Conservation (phyloP, 2,888 invertebrate genomes). For the Invenusta paracnida region DNA sequence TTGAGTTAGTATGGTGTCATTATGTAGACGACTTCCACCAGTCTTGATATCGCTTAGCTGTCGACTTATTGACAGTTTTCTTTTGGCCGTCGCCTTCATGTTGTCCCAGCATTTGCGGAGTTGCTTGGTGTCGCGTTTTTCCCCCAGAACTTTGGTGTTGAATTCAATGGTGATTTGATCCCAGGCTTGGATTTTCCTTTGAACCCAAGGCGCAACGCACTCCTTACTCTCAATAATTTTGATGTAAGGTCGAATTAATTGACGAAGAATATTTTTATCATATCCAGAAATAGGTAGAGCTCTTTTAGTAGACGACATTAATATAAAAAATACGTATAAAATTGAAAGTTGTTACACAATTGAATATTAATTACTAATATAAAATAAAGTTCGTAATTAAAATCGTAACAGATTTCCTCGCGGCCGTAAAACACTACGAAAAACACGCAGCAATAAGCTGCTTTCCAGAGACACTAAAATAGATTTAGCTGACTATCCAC, state of each 20-base stretch:
- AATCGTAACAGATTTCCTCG: too few relatives aligned
- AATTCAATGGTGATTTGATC: not conserved
- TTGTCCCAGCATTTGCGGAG: conserved; percentile 37
- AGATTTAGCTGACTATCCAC: too few relatives aligned
- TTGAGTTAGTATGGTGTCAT: not conserved
- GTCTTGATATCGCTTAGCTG: not conserved
- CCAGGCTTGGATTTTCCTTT: not conserved
- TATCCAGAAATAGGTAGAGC: not conserved
- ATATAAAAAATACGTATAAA: not conserved
- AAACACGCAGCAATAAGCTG: too few relatives aligned
- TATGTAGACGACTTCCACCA: not conserved
- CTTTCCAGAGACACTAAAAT: too few relatives aligned
- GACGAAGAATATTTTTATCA: not conserved
- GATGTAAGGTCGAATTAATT: not conserved
- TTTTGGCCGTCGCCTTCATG: conserved; percentile 33
- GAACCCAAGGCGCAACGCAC: not conserved
- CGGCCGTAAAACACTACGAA: too few relatives aligned
- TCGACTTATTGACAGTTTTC: not conserved
- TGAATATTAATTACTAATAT: not conserved
- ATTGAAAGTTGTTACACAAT: not conserved
- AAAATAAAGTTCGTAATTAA: not conserved
- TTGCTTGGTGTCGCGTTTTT: conserved; percentile 25
- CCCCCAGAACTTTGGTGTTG: not conserved
- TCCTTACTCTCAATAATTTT: not conserved
- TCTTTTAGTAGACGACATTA: not conserved